Percentiles rank a stretch among this genome's conserved stretches.
phyloP scores from a whole-genome alignment of 2,888 invertebrate species.

The Cantharis rustica region DNA sequence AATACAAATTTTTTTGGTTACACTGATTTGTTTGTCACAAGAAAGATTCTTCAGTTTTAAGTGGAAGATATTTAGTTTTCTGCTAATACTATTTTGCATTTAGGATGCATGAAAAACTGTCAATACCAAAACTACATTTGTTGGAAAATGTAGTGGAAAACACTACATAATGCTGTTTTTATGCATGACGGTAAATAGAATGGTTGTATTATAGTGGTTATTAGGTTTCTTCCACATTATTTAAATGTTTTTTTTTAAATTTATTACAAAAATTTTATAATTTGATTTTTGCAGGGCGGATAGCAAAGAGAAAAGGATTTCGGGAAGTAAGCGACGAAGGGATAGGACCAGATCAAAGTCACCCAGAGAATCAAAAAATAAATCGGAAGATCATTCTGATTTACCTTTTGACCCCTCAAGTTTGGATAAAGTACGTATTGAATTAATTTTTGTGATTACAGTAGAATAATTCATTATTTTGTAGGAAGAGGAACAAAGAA shows the following conservation, averaged over 20 bases:
- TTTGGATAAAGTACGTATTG: conserved; percentile 71
- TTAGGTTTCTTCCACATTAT: no score
- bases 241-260: no score
- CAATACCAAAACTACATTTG: no score
- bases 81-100: no score
- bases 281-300: conserved; percentile 60
- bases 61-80: no score
- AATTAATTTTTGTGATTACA: neutral
- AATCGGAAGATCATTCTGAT: conserved; percentile 60
- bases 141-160: no score
- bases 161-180: neutral
- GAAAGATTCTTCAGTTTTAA: no score
- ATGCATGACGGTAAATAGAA: neutral
- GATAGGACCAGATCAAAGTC: conserved; percentile 51
- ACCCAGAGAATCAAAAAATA: conserved; percentile 52
- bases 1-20: no score
- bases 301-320: conserved; percentile 66
- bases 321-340: conserved; percentile 60
- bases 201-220: neutral
- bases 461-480: conserved; percentile 16
- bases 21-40: no score
- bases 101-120: no score
- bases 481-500: conserved; percentile 87
- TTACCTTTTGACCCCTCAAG: conserved; percentile 74
- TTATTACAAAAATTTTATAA: no score